phyloP scores from a whole-genome alignment of 2,888 invertebrate species.

The Rugalucina vietnamica region DNA sequence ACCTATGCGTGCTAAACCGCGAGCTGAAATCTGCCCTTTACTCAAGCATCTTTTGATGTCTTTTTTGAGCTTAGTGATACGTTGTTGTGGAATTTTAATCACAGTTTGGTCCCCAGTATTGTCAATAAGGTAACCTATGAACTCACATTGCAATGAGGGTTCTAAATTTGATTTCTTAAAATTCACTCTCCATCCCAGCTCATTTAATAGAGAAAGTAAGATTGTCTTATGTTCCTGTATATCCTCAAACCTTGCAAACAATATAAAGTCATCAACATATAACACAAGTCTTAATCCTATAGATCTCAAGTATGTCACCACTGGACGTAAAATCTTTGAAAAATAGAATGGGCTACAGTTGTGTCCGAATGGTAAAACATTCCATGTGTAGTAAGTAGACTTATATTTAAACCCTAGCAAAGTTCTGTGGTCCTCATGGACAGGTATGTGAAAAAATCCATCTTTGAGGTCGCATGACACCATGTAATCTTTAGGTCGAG shows the following conservation, averaged over 20 bases:
- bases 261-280: slow-evolving; percentile 23
- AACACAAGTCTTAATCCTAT: slow-evolving; percentile 18
- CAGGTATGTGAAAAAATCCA: slow-evolving; percentile 39
- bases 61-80: slow-evolving; percentile 6
- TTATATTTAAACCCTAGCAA: slow-evolving; percentile 25
- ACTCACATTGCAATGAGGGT: not conserved
- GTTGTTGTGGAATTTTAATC: slow-evolving; percentile 2
- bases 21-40: not conserved
- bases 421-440: not conserved
- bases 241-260: not conserved
- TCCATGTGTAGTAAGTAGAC: slow-evolving; percentile 8
- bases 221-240: not conserved
- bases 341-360: slow-evolving; percentile 26
- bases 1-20: slow-evolving; percentile 2
- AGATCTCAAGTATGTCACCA: slow-evolving; percentile 8
- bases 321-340: slow-evolving; percentile 17
- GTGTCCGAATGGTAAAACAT: slow-evolving; percentile 23
- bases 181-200: not conserved
- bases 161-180: not conserved
- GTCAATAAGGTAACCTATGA: slow-evolving; percentile 11
- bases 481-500: slow-evolving; percentile 14
- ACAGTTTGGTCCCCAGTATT: not conserved
- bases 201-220: not conserved
- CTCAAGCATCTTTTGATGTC: not conserved
- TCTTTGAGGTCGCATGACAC: slow-evolving; percentile 12